Evolutionary conservation across 2,113 vertebrate genomes (phyloP).

Genomic region (Loxodonta africana): DNA sequence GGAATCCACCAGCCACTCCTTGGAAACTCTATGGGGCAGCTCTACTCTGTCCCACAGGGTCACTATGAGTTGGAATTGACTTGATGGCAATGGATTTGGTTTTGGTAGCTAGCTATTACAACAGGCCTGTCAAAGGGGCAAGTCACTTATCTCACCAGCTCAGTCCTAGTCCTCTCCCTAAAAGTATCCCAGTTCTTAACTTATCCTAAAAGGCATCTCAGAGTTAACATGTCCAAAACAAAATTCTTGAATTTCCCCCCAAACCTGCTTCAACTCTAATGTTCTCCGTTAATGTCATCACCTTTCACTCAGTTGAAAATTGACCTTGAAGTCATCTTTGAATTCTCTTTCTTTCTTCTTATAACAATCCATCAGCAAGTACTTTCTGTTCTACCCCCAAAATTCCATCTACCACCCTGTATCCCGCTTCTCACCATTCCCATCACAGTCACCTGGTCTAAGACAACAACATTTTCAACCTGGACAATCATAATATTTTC

Average conservation of each 20-base stretch:
- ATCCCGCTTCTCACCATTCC: background rate
- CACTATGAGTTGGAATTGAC: too few relatives aligned
- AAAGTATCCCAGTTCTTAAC: background rate
- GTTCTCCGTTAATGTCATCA: slow-evolving; percentile 2
- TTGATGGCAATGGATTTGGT: too few relatives aligned
- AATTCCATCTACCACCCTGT: background rate
- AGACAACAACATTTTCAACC: background rate
- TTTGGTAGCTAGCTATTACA: background rate
- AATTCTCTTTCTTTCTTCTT: background rate
- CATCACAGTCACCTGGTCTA: background rate
- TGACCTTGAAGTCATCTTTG: background rate
- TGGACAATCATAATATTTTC: background rate
- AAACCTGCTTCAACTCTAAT: background rate
- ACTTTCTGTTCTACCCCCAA: background rate
- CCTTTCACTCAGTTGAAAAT: background rate
- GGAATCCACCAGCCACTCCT: too few relatives aligned
- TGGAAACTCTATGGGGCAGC: too few relatives aligned
- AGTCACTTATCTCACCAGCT: background rate
- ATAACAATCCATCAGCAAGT: background rate
- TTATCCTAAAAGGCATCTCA: background rate
- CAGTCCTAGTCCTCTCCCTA: background rate
- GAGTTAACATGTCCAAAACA: background rate
- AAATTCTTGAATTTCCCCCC: background rate
- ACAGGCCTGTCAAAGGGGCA: background rate
- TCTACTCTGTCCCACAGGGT: too few relatives aligned